Conservation (phyloP, 2,888 invertebrate species). For the Gymnosoma rotundatum region DNA sequence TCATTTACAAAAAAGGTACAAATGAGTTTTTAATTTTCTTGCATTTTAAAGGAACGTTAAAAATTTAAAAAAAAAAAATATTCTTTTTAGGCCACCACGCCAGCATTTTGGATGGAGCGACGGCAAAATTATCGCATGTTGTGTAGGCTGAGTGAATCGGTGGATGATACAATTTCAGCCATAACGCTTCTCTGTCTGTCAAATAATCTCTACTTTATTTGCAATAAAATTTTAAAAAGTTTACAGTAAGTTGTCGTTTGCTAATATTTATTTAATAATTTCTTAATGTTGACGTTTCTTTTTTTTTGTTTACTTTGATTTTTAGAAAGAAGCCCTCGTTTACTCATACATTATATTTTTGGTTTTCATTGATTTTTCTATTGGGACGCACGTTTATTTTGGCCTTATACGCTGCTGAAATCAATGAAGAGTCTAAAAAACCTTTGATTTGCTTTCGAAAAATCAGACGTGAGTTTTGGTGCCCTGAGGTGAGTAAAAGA, state of each 20-base stretch:
- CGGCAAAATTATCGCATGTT: slow-evolving; percentile 83
- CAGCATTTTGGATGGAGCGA: slow-evolving; percentile 83
- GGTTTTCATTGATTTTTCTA: slow-evolving; percentile 84
- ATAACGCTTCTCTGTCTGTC: slow-evolving; percentile 84
- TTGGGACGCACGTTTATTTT: slow-evolving; percentile 84
- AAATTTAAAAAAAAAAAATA: background rate
- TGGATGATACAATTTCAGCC: slow-evolving; percentile 83
- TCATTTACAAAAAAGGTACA: slow-evolving; percentile 82
- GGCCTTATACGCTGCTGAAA: slow-evolving; percentile 84
- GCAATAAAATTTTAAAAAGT: slow-evolving; percentile 84
- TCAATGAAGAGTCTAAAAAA: slow-evolving; percentile 83
- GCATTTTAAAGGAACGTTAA: background rate
- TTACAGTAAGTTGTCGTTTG: slow-evolving; percentile 79
- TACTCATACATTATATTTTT: slow-evolving; percentile 83
- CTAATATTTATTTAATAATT: background rate
- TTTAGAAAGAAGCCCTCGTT: slow-evolving; percentile 79
- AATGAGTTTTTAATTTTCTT: background rate
- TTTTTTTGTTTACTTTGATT: background rate
- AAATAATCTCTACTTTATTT: slow-evolving; percentile 85
- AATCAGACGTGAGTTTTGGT: slow-evolving; percentile 82
- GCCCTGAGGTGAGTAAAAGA: slow-evolving; percentile 80
- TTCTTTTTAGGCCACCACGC: slow-evolving; percentile 75
- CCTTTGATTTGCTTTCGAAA: slow-evolving; percentile 81
- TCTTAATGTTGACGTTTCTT: background rate
- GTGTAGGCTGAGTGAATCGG: slow-evolving; percentile 82